phyloP scores from a whole-genome alignment of 2,113 vertebrate genomes.

The Eleginops maclovinus region DNA sequence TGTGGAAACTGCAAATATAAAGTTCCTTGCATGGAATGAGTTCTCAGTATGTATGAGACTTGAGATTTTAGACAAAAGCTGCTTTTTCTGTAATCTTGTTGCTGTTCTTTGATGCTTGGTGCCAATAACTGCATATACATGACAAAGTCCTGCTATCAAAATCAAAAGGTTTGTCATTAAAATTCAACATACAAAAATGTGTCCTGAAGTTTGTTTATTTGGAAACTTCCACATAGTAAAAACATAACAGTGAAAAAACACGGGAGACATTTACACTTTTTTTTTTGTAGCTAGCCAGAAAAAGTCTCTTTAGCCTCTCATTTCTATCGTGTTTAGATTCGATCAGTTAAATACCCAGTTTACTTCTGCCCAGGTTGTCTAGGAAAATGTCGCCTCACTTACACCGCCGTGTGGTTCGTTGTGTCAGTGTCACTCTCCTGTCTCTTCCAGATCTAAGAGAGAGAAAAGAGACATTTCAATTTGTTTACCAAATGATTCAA shows the following conservation, averaged over 20 bases:
- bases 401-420: conserved; percentile 89
- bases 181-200: neutral
- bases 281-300: conserved; percentile 20
- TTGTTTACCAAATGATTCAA: neutral
- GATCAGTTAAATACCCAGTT: conserved; percentile 27
- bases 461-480: neutral
- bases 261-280: conserved; percentile 43
- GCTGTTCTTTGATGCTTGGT: neutral
- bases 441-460: conserved; percentile 94
- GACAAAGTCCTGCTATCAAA: neutral
- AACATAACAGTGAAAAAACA: conserved; percentile 38
- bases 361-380: neutral
- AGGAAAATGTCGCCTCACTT: conserved; percentile 48
- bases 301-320: conserved; percentile 17
- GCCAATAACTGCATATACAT: conserved; percentile 5
- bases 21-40: neutral
- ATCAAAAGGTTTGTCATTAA: neutral
- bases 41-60: conserved; percentile 12
- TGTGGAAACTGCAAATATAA: neutral
- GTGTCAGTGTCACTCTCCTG: conserved; percentile 82
- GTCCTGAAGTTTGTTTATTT: conserved; percentile 70
- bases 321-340: conserved; percentile 5
- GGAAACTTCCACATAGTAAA: conserved; percentile 65
- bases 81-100: neutral
- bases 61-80: neutral